Base-by-base conservation (phyloP, 2,113 vertebrate genomes). In the Chelonoidis abingdonii region DNA sequence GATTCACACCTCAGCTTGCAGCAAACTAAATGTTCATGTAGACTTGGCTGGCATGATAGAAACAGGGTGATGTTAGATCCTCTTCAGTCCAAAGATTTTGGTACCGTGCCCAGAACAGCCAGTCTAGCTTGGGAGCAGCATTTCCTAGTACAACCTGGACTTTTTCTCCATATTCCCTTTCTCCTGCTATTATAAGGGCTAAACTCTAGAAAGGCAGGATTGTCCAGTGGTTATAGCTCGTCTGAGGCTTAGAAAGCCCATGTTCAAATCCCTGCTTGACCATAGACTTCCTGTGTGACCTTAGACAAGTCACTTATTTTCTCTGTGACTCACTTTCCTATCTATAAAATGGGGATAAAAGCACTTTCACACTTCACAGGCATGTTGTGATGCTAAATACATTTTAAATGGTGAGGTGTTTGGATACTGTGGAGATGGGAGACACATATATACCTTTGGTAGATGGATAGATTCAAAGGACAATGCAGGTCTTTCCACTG, bases 71-170 rank as follows among this genome's bases (percentile, higher is more conserved):
- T 6, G 49, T 35, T 27, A 81, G 80, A 10, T 2, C 1, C 80
- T 62, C 69, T 49, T 29, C 52, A 27, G n/a, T 5, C 2, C 3
- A 9, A 29, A 4, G 17, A 84, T 8, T 16, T 21, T 19, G 5
- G 3, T 49, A 8, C 50, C 31, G 57, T 27, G 8, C 44, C 86
- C 84, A 31, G 75, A 16, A 35, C 10, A 81, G 0, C 53, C 14
- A 44, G 13, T 24, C 2, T 9, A 0, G 59, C 29, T 50, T 53
- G 10, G 10, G 79, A 93, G 78, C 3, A 31, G 1, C 8, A 1
- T 79, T 19, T 54, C 2, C 6, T 1, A 59, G 2, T 6, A 57
- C 0, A 27, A 29, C 0, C 21, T n/a, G 24, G 2, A 41, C 41
- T 57, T 53, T 0, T 93, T 86, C 89, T 22, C 4, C 2, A 6